Evolutionary conservation across 2,888 invertebrate genomes (phyloP), one percentile per base, ranked within the genome.

Genomic region (Latrodectus hesperus): DNA sequence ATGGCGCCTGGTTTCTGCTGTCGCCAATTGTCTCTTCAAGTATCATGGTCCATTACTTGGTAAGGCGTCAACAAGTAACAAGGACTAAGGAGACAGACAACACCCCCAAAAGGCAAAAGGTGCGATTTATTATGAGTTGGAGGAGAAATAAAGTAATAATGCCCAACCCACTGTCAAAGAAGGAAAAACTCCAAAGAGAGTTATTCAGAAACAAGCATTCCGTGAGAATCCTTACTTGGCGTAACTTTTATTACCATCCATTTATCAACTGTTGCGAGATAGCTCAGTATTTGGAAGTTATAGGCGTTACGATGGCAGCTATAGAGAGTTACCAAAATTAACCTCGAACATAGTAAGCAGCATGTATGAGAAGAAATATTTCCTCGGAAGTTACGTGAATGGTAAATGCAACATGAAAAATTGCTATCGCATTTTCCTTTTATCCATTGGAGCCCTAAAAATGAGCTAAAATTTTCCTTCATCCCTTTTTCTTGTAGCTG

Each of bases 71-170:
- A 77, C 84, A 84, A 84, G 84, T 73, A 77, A 68, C 75, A 55
- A n/a, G n/a, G 67, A 26, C 16, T 52, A 17, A 55, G 26, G 17
- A 49, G 70, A 16, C 52, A 71, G 77, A 73, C 72, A 65, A 72
- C 76, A n/a, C 76, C 77, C 72, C 77, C 10, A 14, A 53, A 84
- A 53, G 64, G 84, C 84, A 84, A 71, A 84, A 81, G 77, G 84
- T 77, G 77, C 76, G 77, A 84, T 84, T 84, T 84, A 79, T 79
- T 79, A 84, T 79, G 79, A 60, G 55, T 67, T 84, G 55, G 74
- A 55, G 74, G 78, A 77, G 67, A 78, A 72, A 84, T 84, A 84
- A 84, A 84, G 84, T 71, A 84, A 84, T 78, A 84, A 84, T 75
- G 73, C 55, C 72, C 77, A 72, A 73, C 72, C 77, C 72, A 53